Percentiles rank a stretch among this genome's conserved stretches.
Conservation (phyloP, 2,888 invertebrate species). For the Zaprionus obscuricornis region DNA sequence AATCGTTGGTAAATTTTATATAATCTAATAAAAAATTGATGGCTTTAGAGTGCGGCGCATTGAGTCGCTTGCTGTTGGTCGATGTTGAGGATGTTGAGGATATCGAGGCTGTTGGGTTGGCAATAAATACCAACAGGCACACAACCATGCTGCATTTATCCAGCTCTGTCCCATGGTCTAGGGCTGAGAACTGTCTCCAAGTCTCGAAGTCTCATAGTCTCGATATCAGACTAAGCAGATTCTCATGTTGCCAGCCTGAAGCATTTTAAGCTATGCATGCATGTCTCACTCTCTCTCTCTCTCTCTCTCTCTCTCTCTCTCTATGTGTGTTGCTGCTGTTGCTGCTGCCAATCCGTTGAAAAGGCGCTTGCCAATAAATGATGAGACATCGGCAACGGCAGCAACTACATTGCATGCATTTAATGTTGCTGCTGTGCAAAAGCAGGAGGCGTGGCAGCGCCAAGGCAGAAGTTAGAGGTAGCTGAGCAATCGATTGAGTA, state of each 20-base stretch:
- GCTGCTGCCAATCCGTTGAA: conserved; percentile 68
- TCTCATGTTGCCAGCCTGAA: conserved; percentile 27
- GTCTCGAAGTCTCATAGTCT: conserved; percentile 9
- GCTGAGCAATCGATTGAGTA: too few species aligned
- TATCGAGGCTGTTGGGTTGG: conserved; percentile 41
- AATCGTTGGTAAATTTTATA: conserved; percentile 79
- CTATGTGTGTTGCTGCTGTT: conserved; percentile 32
- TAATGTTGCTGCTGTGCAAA: background rate
- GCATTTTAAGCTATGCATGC: conserved; percentile 42
- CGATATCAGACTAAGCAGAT: conserved; percentile 29
- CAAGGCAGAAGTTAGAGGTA: too few species aligned
- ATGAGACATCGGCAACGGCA: conserved; percentile 57
- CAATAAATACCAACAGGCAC: conserved; percentile 68
- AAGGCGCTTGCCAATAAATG: conserved; percentile 75
- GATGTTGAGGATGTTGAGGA: background rate
- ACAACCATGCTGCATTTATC: conserved; percentile 1
- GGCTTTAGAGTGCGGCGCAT: conserved; percentile 63
- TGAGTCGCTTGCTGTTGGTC: conserved; percentile 4
- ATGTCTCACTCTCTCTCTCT: conserved; percentile 11
- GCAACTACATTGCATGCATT: conserved; percentile 35
- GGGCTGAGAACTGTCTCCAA: too few species aligned
- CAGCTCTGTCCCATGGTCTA: conserved; percentile 1
- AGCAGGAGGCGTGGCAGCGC: background rate
- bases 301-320: conserved; percentile 23
- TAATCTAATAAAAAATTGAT: conserved; percentile 80